phyloP scores from a whole-genome alignment of 2,797 vertebrate genomes.

The Alcedo quadribrachys region DNA sequence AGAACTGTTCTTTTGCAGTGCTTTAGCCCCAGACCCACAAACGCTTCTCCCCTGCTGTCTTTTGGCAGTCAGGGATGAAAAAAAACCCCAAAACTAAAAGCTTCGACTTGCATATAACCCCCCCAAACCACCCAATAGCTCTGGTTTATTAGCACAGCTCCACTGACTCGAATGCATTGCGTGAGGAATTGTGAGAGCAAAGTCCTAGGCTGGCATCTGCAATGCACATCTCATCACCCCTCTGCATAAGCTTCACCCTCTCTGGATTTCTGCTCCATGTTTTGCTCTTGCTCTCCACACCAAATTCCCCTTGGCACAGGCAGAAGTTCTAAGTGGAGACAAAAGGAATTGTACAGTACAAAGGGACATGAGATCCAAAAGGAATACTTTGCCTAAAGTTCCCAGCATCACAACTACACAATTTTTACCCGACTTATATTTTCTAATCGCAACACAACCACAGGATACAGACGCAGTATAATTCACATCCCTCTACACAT shows the following conservation, averaged over 20 bases:
- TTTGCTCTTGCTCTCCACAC: background rate
- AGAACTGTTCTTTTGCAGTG: background rate
- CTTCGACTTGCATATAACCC: background rate
- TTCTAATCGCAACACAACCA: background rate
- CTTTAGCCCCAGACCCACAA: background rate
- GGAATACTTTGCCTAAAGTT: background rate
- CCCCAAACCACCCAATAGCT: background rate
- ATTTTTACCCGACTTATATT: background rate
- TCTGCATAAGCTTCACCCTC: background rate
- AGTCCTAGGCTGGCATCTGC: background rate
- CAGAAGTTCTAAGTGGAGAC: background rate
- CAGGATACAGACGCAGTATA: background rate
- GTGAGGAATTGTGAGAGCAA: background rate
- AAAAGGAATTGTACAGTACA: background rate
- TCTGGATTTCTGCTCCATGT: rapidly evolving
- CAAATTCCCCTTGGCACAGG: background rate
- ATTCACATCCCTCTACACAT: background rate
- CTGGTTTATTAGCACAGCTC: background rate
- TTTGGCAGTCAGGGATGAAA: background rate
- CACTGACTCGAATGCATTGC: background rate
- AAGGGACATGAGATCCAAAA: background rate
- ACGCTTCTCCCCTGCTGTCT: background rate
- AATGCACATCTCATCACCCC: background rate
- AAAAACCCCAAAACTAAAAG: background rate
- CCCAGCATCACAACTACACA: background rate